These are phyloP conservation scores for Andrena cerasifolii DNA, from an alignment of 1,140 invertebrate genomes.

Conservation along the genomic window DNA sequence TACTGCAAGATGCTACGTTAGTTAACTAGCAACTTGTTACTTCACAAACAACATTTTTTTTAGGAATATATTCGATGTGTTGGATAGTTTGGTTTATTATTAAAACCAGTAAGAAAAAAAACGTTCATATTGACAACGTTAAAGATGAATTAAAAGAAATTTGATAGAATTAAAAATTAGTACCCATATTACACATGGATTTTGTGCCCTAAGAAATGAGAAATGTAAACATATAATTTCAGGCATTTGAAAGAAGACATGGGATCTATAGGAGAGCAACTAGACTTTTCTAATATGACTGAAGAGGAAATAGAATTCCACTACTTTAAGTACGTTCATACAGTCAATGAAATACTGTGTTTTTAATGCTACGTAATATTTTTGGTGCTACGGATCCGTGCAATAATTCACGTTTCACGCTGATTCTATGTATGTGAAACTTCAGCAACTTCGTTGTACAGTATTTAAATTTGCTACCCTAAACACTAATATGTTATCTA, in stretches of 20 bases:
- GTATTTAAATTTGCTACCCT: no score
- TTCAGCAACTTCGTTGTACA: no score
- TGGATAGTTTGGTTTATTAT: constrained; percentile 6
- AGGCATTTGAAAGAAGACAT: constrained; percentile 90
- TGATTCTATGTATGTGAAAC: no score
- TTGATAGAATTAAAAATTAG: no score
- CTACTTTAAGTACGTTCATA: constrained; percentile 84
- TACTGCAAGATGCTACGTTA: constrained; percentile 85
- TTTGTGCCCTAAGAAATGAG: constrained; percentile 7
- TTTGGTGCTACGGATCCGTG: constrained; percentile 63
- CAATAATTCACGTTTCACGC: neutral
- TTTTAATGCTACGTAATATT: neutral
- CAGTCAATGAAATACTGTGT: neutral
- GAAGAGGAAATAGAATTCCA: constrained; percentile 89
- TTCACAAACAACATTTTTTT: neutral
- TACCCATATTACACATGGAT: no score
- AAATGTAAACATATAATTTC: constrained; percentile 67
- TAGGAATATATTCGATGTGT: neutral
- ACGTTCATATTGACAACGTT: no score
- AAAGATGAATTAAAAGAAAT: no score
- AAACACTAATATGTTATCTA: no score
- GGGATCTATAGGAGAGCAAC: constrained; percentile 82
- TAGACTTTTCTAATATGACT: constrained; percentile 86
- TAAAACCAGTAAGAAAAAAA: no score
- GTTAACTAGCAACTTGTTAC: constrained; percentile 14